Evolutionary conservation across 1,140 invertebrate species (phyloP).

Genomic region (Bombyx mori): ASM3026992v2 NC_085126.1:5834501-5835000

Average conservation of each 20-base stretch:
- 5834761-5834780: neutral
- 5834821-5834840: neutral
- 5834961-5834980: slow-evolving; percentile 1
- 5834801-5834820: neutral
- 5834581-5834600: no score
- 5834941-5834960: neutral
- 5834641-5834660: no score
- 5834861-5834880: slow-evolving; percentile 1
- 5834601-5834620: no score
- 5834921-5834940: slow-evolving; percentile 1
- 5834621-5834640: no score
- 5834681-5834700: no score
- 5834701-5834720: slow-evolving; percentile 2
- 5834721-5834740: slow-evolving; percentile 1
- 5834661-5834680: no score
- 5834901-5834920: neutral
- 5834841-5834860: neutral
- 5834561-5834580: no score
- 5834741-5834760: slow-evolving; percentile 2
- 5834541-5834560: no score
- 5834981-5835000: neutral
- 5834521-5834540: no score
- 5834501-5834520: no score
- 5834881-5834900: neutral
- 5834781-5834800: neutral